Evolutionary conservation across 2,113 vertebrate genomes (phyloP).

Genomic region (Tichodroma muraria): DNA sequence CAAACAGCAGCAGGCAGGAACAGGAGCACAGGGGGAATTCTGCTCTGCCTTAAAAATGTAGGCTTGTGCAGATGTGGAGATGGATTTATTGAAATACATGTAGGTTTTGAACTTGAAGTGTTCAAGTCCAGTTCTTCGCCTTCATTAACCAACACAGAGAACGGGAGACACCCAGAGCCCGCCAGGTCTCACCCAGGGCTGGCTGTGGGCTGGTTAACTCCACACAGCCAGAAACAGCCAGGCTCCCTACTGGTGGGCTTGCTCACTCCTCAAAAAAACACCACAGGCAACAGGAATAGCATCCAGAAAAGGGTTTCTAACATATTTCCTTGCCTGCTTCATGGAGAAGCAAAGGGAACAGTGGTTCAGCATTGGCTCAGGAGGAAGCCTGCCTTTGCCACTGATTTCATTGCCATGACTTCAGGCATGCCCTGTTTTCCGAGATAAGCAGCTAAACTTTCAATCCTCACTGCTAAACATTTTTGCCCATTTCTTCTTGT

Average conservation of each 20-base stretch:
- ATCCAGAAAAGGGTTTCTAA: background rate
- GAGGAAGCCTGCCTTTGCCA: background rate
- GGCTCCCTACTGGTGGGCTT: background rate
- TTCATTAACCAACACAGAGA: background rate
- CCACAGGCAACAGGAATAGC: background rate
- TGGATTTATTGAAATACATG: background rate
- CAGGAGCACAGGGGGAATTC: background rate
- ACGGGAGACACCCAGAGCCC: background rate
- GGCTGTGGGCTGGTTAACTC: background rate
- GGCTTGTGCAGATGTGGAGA: background rate
- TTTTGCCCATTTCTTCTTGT: background rate
- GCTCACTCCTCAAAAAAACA: background rate
- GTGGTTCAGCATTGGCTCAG: background rate
- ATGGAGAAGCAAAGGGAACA: background rate
- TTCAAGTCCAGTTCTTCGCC: background rate
- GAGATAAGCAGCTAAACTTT: conserved; percentile 45
- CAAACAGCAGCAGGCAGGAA: background rate
- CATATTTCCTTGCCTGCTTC: background rate
- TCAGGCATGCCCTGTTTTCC: conserved; percentile 31
- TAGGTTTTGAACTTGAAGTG: background rate
- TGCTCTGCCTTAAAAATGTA: rapidly evolving
- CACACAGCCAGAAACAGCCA: background rate
- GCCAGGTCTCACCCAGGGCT: background rate
- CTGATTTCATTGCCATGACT: background rate
- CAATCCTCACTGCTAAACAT: background rate